Evolutionary conservation across 2,888 invertebrate genomes (phyloP).

Genomic region (Eutolmus rufibarbis): DNA sequence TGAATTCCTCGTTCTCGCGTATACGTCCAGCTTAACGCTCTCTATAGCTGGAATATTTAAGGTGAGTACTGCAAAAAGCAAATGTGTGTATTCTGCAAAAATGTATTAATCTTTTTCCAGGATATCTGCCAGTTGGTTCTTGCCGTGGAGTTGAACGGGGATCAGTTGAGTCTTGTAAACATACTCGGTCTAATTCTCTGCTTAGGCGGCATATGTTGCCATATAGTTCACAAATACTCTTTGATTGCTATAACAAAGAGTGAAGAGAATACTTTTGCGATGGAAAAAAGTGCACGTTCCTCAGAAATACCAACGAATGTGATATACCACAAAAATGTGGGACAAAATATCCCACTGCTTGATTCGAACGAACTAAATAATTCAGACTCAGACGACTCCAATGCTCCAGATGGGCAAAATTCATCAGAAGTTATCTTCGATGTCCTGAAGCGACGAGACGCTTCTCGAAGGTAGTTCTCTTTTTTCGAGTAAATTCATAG

Average conservation of each 20-base stretch:
- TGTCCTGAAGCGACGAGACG: conserved; percentile 66
- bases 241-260: conserved; percentile 47
- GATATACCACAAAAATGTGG: conserved; percentile 47
- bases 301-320: conserved; percentile 40
- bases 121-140: conserved; percentile 91
- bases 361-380: conserved; percentile 51
- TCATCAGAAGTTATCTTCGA: conserved; percentile 66
- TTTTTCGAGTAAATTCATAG: background rate
- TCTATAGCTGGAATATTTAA: conserved; percentile 97
- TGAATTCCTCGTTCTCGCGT: conserved; percentile 91
- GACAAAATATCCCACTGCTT: conserved; percentile 58
- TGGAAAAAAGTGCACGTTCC: conserved; percentile 10
- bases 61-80: conserved; percentile 67
- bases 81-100: background rate
- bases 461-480: conserved; percentile 44
- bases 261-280: background rate
- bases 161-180: conserved; percentile 83
- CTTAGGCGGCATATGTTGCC: conserved; percentile 84
- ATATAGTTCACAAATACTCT: conserved; percentile 77
- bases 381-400: conserved; percentile 59
- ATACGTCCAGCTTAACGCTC: conserved; percentile 95
- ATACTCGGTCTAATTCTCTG: conserved; percentile 85
- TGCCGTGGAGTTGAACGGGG: conserved; percentile 87
- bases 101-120: conserved; percentile 65
- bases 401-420: conserved; percentile 64